These are phyloP conservation scores for Ascidia mentula DNA, from an alignment of 23 tunicate species.

Conservation along the genomic window DNA sequence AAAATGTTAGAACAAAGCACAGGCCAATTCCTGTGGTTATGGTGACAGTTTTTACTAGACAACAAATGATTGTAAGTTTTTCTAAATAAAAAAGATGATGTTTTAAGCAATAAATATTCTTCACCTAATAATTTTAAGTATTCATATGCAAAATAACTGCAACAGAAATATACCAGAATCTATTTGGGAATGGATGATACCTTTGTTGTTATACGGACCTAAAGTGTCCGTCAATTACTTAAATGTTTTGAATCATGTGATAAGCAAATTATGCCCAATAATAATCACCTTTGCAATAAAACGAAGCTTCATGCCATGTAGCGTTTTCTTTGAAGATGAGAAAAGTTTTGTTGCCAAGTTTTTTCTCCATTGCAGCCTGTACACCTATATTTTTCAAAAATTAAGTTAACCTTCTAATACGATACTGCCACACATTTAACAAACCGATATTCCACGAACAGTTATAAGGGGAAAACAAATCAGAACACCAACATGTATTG, in stretches of 20 bases:
- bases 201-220: too few species aligned
- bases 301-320: conserved; percentile 31
- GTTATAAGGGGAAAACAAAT: conserved; percentile 8
- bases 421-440: neutral
- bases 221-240: too few species aligned
- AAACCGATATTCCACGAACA: conserved; percentile 21
- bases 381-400: neutral
- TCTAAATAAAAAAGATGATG: neutral
- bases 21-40: too few species aligned
- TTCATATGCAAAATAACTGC: neutral
- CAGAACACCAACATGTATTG: conserved; percentile 30
- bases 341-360: conserved; percentile 20
- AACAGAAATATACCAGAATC: too few species aligned
- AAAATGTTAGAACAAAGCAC: too few species aligned
- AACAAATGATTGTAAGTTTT: neutral
- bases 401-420: too few species aligned
- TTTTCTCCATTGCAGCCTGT: conserved; percentile 27
- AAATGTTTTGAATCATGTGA: too few species aligned
- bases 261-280: neutral
- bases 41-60: too few species aligned
- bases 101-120: too few species aligned
- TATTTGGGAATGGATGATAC: too few species aligned
- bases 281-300: conserved; percentile 48
- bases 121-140: too few species aligned
- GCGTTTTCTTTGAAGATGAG: conserved; percentile 34